These are phyloP conservation scores for Drosophila eohydei DNA, from an alignment of 2,888 invertebrate genomes.

Conservation along the genomic window DNA sequence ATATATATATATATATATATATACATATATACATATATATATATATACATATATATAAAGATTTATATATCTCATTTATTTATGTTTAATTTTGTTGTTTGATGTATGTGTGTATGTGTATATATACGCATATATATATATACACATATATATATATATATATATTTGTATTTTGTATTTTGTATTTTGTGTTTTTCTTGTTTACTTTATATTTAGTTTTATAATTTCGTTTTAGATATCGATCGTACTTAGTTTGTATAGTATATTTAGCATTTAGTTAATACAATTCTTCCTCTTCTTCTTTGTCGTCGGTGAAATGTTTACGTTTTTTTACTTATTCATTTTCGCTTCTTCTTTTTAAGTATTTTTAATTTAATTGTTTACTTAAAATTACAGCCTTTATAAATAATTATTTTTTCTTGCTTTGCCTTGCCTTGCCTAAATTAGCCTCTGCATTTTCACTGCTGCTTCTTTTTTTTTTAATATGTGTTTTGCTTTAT, in stretches of 20 bases:
- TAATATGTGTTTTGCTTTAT: slow-evolving; percentile 66
- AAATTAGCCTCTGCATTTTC: slow-evolving; percentile 18
- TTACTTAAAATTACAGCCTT: slow-evolving; percentile 85
- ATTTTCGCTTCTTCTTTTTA: slow-evolving; percentile 26
- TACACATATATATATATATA: slow-evolving; percentile 11
- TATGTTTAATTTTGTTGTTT: slow-evolving; percentile 34
- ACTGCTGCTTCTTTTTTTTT: slow-evolving; percentile 39
- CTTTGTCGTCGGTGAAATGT: slow-evolving; percentile 74
- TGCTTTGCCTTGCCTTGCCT: slow-evolving; percentile 37
- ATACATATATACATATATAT: not conserved
- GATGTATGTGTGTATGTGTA: slow-evolving; percentile 15
- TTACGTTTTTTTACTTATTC: slow-evolving; percentile 52
- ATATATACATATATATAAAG: not conserved
- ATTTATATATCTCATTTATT: slow-evolving; percentile 31
- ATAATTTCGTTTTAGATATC: slow-evolving; percentile 78
- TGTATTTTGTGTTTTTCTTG: slow-evolving; percentile 16
- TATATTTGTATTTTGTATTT: slow-evolving; percentile 38
- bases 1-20: not conserved
- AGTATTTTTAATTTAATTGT: slow-evolving; percentile 57
- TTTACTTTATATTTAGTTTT: slow-evolving; percentile 53
- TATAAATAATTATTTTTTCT: slow-evolving; percentile 82
- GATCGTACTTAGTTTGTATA: slow-evolving; percentile 74
- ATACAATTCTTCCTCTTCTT: slow-evolving; percentile 64
- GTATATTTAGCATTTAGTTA: slow-evolving; percentile 67
- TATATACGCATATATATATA: not conserved